Conservation (phyloP, 1,140 invertebrate species). For the Cherax destructor region DNA sequence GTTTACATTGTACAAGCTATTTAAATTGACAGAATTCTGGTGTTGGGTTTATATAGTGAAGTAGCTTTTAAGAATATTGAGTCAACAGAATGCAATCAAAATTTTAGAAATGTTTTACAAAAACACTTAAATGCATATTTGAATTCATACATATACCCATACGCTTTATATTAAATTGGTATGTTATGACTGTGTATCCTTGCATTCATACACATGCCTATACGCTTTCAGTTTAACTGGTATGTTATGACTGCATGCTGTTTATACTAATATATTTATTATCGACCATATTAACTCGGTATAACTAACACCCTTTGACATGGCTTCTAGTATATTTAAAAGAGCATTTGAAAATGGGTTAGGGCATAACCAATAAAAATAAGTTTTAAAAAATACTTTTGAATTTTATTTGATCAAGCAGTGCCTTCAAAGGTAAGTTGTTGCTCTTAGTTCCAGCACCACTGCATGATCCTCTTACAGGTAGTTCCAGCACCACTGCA, state of each 20-base stretch:
- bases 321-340: neutral
- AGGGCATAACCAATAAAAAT: neutral
- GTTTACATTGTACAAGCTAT: neutral
- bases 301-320: neutral
- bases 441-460: neutral
- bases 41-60: neutral
- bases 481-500: too few species aligned
- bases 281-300: neutral
- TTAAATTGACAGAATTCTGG: neutral
- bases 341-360: too few species aligned
- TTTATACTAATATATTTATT: slow-evolving; percentile 3
- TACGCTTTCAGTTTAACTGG: neutral
- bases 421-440: neutral
- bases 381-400: neutral
- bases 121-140: neutral
- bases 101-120: neutral
- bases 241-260: neutral
- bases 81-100: neutral
- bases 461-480: too few species aligned
- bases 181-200: neutral
- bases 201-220: neutral
- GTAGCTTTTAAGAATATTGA: neutral
- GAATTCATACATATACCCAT: neutral
- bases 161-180: neutral
- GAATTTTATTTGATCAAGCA: neutral